phyloP scores from a whole-genome alignment of 30 jellyfish, hydroid and myxozoan species.

The Cassiopea andromeda region DNA sequence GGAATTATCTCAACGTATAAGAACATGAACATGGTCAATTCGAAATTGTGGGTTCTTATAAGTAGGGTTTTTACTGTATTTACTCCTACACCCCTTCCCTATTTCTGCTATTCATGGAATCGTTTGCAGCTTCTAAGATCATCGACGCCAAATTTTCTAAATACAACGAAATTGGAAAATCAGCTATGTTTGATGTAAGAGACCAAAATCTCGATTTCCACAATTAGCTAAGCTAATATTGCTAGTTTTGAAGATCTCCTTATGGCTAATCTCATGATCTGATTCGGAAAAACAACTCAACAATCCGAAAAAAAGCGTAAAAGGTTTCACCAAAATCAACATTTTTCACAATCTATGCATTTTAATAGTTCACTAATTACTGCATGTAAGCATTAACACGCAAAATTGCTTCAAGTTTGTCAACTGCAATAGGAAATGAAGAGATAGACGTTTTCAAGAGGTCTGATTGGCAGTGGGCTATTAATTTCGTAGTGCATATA shows the following conservation, averaged over 20 bases:
- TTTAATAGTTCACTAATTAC: background rate
- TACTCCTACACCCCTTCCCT: no score
- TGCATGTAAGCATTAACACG: background rate
- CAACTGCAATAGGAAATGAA: background rate
- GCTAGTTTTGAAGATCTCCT: background rate
- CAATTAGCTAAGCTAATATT: background rate
- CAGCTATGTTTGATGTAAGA: background rate
- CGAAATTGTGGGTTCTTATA: no score
- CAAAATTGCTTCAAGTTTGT: background rate
- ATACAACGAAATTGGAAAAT: no score
- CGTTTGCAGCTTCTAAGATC: no score
- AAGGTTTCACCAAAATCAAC: background rate
- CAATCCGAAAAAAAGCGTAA: background rate
- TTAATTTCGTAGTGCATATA: no score
- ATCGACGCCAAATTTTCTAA: no score
- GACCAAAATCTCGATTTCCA: background rate
- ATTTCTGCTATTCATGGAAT: no score
- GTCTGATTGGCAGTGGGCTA: background rate
- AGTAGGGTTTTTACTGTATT: no score
- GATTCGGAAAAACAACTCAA: background rate
- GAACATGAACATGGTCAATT: no score
- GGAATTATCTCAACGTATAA: no score
- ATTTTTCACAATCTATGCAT: background rate
- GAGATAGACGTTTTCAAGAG: background rate
- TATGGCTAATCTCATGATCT: background rate